phyloP scores from a whole-genome alignment of 2,113 vertebrate species.

The Acanthochromis polyacanthus region DNA sequence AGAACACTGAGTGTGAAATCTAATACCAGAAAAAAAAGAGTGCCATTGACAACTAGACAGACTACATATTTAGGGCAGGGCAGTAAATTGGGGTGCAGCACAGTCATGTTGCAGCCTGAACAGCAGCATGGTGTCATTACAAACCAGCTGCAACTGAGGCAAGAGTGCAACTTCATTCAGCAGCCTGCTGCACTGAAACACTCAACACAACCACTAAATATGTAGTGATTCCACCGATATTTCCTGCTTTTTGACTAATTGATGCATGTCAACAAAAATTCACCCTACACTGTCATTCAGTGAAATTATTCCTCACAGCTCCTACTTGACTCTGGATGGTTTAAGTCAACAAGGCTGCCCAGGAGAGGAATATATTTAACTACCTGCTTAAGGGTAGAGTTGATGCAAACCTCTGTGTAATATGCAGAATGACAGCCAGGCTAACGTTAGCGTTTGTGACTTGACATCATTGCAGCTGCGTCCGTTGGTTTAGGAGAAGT shows the following conservation, averaged over 20 bases:
- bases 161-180: slow-evolving; percentile 34
- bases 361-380: neutral
- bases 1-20: slow-evolving; percentile 10
- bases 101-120: slow-evolving; percentile 71
- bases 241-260: neutral
- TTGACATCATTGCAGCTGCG: slow-evolving; percentile 48
- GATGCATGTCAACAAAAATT: neutral
- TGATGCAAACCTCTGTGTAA: neutral
- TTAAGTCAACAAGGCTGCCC: neutral
- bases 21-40: neutral
- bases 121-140: slow-evolving; percentile 41
- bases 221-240: neutral
- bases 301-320: too few relatives aligned
- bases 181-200: slow-evolving; percentile 10
- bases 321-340: neutral
- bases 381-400: neutral
- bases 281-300: neutral
- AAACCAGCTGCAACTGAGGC: slow-evolving; percentile 41
- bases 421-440: slow-evolving; percentile 5
- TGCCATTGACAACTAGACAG: slow-evolving; percentile 40
- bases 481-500: slow-evolving; percentile 33
- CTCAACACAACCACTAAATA: neutral
- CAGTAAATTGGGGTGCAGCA: slow-evolving; percentile 48
- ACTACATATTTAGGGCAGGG: slow-evolving; percentile 69
- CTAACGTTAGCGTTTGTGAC: slow-evolving; percentile 21